phyloP scores from a whole-genome alignment of 2,797 vertebrate genomes.

The Sphaeramia orbicularis region DNA sequence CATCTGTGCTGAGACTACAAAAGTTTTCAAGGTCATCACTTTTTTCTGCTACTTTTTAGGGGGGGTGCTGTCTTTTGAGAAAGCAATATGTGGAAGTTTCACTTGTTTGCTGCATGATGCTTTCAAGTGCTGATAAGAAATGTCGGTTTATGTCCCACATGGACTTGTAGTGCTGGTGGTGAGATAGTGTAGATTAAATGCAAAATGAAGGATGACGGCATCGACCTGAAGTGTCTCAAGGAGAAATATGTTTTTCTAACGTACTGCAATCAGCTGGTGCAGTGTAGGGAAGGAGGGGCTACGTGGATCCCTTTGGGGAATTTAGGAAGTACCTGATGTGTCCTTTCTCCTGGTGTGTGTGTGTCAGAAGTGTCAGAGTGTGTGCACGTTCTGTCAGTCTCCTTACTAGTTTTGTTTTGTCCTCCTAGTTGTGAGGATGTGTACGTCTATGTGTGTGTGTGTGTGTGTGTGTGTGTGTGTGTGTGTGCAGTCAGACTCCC shows the following conservation, averaged over 20 bases:
- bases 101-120: constrained; percentile 14
- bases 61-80: constrained; percentile 2
- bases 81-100: constrained; percentile 10
- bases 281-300: constrained; percentile 7
- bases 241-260: constrained; percentile 30
- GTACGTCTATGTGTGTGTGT: no score
- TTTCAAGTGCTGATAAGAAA: constrained; percentile 42
- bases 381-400: constrained; percentile 15
- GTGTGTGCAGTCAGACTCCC: constrained; percentile 36
- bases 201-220: constrained; percentile 15
- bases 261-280: constrained; percentile 21
- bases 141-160: constrained; percentile 19
- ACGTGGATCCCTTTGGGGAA: constrained; percentile 34
- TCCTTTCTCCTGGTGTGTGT: constrained; percentile 28
- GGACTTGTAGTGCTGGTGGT: constrained; percentile 17
- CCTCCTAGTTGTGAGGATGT: constrained; percentile 28
- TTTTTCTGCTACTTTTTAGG: no score
- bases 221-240: constrained; percentile 28
- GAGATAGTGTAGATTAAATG: constrained; percentile 32
- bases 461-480: constrained; percentile 1
- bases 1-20: background rate
- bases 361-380: constrained; percentile 26
- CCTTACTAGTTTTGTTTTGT: constrained; percentile 26
- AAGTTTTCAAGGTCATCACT: constrained; percentile 32
- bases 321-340: constrained; percentile 45